A percentile compares a stretch with the other conserved stretches of the same genome.
phyloP scores from a whole-genome alignment of 2,888 invertebrate species.

The Melieria picta region DNA sequence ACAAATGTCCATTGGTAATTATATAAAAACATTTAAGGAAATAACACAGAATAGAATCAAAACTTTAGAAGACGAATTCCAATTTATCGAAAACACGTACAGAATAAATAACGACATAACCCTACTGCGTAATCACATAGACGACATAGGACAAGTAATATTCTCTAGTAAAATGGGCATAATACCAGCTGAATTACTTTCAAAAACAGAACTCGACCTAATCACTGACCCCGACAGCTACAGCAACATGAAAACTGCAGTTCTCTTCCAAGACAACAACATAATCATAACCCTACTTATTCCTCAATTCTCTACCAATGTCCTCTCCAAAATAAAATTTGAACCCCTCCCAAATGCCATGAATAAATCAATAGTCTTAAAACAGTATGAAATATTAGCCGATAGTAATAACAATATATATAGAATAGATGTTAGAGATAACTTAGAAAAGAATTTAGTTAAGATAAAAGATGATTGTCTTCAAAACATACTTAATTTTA shows the following conservation, averaged over 20 bases:
- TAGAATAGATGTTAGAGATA: constrained; percentile 18
- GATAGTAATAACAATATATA: constrained; percentile 29
- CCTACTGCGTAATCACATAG: neutral
- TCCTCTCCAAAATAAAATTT: constrained; percentile 24
- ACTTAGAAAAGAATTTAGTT: constrained; percentile 27
- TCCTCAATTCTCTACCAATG: constrained; percentile 22
- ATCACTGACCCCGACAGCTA: constrained; percentile 29
- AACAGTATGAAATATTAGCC: constrained; percentile 24
- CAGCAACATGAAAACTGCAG: constrained; percentile 22
- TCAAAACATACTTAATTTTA: constrained; percentile 23
- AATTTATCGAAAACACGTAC: neutral
- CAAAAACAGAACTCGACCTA: constrained; percentile 21
- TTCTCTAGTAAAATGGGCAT: neutral
- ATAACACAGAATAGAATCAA: neutral
- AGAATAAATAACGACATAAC: too few species aligned
- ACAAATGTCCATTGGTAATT: neutral
- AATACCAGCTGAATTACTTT: constrained; percentile 5
- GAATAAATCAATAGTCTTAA: constrained; percentile 18
- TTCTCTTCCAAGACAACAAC: constrained; percentile 21
- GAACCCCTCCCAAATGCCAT: constrained; percentile 6
- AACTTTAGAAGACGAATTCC: neutral
- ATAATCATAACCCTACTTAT: constrained; percentile 29
- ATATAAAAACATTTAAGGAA: neutral
- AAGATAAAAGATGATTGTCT: constrained; percentile 25
- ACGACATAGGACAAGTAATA: neutral